A percentile compares a stretch with the other conserved stretches of the same genome.
These are phyloP conservation scores for Tigriopus californicus DNA, from an alignment of 2,888 invertebrate genomes.

Conservation along the genomic window DNA sequence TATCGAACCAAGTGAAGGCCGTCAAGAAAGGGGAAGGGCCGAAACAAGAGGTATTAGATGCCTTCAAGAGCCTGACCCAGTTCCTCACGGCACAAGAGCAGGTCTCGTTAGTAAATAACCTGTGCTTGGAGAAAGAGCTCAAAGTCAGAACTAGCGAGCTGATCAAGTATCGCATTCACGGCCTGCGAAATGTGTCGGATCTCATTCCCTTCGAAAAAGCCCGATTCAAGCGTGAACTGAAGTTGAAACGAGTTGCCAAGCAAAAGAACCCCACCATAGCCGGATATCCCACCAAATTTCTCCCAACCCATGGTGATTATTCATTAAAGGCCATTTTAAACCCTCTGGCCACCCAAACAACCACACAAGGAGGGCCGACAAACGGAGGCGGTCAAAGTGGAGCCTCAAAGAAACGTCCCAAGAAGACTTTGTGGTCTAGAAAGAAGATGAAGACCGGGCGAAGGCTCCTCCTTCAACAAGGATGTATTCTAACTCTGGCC, in stretches of 20 bases:
- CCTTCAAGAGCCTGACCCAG: slow-evolving; percentile 10
- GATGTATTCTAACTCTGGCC: slow-evolving; percentile 12
- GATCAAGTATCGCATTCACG: slow-evolving; percentile 6
- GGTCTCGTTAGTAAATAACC: slow-evolving; percentile 2
- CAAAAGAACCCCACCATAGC: not conserved
- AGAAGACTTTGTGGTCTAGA: slow-evolving; percentile 10
- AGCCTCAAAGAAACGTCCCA: slow-evolving; percentile 1
- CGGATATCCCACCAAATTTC: not conserved
- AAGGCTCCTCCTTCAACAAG: slow-evolving; percentile 8
- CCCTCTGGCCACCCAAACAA: not conserved
- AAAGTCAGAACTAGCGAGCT: slow-evolving; percentile 12
- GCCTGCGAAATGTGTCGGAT: slow-evolving; percentile 1
- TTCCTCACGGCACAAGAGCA: slow-evolving; percentile 11
- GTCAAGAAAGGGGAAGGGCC: slow-evolving; percentile 9
- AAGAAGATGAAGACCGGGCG: slow-evolving; percentile 14
- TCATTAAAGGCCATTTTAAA: not conserved
- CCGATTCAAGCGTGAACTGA: slow-evolving; percentile 3
- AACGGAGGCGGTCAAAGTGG: not conserved
- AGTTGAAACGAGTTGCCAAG: not conserved
- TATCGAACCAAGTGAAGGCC: slow-evolving; percentile 9
- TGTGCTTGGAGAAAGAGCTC: slow-evolving; percentile 13
- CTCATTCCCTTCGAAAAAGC: slow-evolving; percentile 14
- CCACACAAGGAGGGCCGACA: not conserved
- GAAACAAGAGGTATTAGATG: slow-evolving; percentile 4
- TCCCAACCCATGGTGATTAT: not conserved